Conservation (phyloP, 2,113 vertebrate genomes). For the Cathartes aura region DNA sequence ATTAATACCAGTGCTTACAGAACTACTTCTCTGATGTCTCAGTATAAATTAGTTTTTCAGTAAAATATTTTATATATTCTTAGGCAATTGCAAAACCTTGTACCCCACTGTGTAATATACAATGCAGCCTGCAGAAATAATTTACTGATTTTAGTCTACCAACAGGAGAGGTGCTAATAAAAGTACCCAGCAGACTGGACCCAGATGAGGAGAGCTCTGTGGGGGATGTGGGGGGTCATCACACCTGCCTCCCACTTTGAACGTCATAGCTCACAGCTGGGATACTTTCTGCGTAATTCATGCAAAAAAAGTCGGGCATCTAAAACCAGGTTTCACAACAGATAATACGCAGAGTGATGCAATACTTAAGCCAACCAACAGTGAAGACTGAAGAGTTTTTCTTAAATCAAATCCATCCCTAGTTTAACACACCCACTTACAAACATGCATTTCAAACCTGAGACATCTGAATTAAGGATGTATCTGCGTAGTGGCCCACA, state of each 20-base stretch:
- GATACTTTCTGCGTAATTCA: neutral
- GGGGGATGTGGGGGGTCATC: neutral
- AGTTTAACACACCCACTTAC: neutral
- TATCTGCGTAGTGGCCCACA: neutral
- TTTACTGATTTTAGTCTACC: neutral
- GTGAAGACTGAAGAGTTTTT: neutral
- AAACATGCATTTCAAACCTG: neutral
- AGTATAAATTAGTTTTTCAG: neutral
- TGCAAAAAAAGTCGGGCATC: neutral
- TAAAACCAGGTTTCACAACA: neutral
- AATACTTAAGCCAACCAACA: neutral
- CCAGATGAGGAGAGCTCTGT: neutral
- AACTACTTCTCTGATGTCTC: neutral
- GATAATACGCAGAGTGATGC: neutral
- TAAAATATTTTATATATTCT: neutral
- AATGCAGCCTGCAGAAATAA: slow-evolving; percentile 3
- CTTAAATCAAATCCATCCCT: neutral
- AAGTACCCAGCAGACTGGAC: neutral
- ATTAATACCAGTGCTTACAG: neutral
- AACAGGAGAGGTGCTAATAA: neutral
- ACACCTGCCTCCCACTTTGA: neutral
- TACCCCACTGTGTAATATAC: neutral
- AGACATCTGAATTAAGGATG: neutral
- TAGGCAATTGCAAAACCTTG: neutral
- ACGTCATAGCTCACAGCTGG: neutral